Evolutionary conservation across 2,113 vertebrate species (phyloP).

Genomic region (Hassar affinis): DNA sequence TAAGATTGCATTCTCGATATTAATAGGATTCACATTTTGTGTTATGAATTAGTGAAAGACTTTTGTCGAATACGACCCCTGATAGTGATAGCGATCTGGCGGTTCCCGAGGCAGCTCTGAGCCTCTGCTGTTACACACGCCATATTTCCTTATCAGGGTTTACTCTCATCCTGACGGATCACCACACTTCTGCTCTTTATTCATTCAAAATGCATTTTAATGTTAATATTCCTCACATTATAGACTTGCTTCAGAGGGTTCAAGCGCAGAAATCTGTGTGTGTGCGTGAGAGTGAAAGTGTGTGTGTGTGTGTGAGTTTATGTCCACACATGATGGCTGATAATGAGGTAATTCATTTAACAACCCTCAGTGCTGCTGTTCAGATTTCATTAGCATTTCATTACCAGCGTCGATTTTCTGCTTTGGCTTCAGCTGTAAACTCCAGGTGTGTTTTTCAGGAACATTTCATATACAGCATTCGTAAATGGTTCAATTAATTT

Average conservation of each 20-base stretch:
- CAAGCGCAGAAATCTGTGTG: background rate
- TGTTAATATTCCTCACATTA: background rate
- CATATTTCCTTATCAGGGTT: background rate
- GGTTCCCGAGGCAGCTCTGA: background rate
- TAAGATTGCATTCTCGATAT: too few relatives aligned
- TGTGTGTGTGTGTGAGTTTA: background rate
- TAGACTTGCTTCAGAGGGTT: background rate
- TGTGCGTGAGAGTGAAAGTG: background rate
- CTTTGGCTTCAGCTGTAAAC: background rate
- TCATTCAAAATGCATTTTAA: background rate
- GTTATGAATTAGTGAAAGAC: background rate
- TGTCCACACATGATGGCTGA: background rate
- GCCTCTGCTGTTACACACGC: background rate
- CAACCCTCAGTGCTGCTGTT: constrained; percentile 38
- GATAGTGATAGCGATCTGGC: background rate
- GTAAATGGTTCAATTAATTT: too few relatives aligned
- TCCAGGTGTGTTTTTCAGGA: background rate
- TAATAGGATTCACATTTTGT: background rate
- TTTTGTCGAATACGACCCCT: background rate
- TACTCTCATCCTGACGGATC: background rate
- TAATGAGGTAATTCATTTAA: constrained; percentile 49
- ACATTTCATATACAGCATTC: background rate
- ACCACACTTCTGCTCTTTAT: background rate
- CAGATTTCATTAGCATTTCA: constrained; percentile 36
- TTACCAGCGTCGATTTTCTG: constrained; percentile 22